Conservation (phyloP, 2,113 vertebrate species). For the Lutjanus erythropterus region DNA sequence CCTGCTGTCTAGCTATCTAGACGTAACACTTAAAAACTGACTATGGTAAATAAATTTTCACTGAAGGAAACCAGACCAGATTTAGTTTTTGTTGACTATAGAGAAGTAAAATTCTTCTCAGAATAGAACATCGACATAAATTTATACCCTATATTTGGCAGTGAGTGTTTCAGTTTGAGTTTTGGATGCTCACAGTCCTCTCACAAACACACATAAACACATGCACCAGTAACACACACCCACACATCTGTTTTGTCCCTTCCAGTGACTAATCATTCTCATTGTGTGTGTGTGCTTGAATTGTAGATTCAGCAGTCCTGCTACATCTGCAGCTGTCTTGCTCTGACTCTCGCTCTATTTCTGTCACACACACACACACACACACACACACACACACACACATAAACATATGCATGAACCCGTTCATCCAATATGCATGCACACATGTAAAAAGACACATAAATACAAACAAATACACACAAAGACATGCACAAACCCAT, state of each 20-base stretch:
- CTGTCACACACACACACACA: background rate
- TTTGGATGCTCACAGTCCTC: background rate
- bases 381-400: constrained; percentile 2
- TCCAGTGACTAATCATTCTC: constrained; percentile 25
- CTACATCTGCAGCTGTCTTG: constrained; percentile 55
- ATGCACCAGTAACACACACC: background rate
- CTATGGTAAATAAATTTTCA: too few species aligned
- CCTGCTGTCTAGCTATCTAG: too few species aligned
- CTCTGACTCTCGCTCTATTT: background rate
- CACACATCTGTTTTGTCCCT: constrained; percentile 18
- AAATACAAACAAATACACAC: background rate
- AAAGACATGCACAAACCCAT: background rate
- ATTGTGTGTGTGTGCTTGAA: background rate
- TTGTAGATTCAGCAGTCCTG: constrained; percentile 52
- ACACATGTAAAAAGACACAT: background rate
- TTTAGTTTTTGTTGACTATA: too few species aligned
- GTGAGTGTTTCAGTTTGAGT: constrained; percentile 11
- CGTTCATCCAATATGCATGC: background rate
- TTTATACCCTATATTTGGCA: constrained; percentile 9
- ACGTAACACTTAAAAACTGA: too few species aligned
- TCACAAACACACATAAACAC: background rate
- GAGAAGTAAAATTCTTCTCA: too few species aligned
- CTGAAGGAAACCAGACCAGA: too few species aligned
- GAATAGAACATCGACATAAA: background rate
- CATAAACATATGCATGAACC: background rate